phyloP scores from a whole-genome alignment of 2,888 invertebrate species.

The Oasisia sp. region DNA sequence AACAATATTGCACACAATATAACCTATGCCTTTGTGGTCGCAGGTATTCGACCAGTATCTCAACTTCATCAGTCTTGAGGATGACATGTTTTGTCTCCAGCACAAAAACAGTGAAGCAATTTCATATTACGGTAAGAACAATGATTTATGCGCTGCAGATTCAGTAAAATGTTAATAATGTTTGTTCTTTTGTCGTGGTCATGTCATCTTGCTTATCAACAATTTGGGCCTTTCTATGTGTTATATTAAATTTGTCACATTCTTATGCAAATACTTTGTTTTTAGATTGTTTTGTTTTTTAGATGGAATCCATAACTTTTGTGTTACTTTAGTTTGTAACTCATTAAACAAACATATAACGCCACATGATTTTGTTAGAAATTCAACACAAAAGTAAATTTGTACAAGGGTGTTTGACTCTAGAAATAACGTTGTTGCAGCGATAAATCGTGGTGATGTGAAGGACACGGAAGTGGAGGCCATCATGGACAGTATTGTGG shows the following conservation, averaged over 20 bases:
- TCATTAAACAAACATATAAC: neutral
- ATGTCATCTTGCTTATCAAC: too few species aligned
- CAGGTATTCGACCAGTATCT: slow-evolving; percentile 96
- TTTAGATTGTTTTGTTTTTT: neutral
- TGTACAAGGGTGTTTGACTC: neutral
- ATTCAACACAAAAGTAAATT: too few species aligned
- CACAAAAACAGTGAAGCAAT: slow-evolving; percentile 91
- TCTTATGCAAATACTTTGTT: neutral
- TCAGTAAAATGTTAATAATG: neutral
- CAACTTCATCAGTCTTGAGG: slow-evolving; percentile 97
- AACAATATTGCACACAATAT: too few species aligned
- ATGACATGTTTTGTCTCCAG: slow-evolving; percentile 93
- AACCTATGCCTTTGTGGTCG: slow-evolving; percentile 37
- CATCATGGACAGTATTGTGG: slow-evolving; percentile 93
- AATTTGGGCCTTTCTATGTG: neutral
- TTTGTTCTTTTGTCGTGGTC: too few species aligned
- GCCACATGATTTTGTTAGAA: neutral
- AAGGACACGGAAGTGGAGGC: slow-evolving; percentile 95
- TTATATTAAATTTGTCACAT: neutral
- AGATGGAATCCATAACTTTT: neutral
- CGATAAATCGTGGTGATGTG: slow-evolving; percentile 91
- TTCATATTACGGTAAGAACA: slow-evolving; percentile 87
- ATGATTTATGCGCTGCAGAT: neutral
- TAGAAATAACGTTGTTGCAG: slow-evolving; percentile 66
- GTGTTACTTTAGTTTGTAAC: neutral